phyloP scores from a whole-genome alignment of 2,113 vertebrate species.

The Sarotherodon lohbergeri region DNA sequence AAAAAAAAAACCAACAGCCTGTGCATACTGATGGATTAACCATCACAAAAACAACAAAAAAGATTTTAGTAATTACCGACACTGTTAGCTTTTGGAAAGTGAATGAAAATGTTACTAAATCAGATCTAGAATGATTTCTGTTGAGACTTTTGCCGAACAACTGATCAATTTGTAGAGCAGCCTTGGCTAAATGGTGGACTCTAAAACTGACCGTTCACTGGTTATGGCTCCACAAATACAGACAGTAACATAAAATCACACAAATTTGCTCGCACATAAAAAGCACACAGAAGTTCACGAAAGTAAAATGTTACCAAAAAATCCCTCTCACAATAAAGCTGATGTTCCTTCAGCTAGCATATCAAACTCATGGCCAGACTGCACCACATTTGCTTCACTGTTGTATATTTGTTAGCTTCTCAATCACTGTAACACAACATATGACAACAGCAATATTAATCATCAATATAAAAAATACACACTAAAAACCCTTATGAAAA shows the following conservation, averaged over 20 bases:
- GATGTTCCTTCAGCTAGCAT: background rate
- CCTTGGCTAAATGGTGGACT: background rate
- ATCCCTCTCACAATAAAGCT: rapidly evolving
- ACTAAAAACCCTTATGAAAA: background rate
- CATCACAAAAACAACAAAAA: background rate
- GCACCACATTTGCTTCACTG: background rate
- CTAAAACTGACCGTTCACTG: background rate
- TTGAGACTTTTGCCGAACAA: background rate
- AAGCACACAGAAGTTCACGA: background rate
- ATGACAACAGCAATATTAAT: background rate
- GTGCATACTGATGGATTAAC: background rate
- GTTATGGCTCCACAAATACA: background rate
- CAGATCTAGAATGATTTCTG: background rate
- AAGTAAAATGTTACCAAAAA: background rate
- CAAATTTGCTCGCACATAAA: background rate
- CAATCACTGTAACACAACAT: background rate
- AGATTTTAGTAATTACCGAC: background rate
- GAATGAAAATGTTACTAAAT: background rate
- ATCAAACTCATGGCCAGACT: background rate
- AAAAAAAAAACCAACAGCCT: background rate
- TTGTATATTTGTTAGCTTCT: background rate
- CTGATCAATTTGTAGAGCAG: rapidly evolving
- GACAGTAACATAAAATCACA: background rate
- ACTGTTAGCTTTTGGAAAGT: background rate
- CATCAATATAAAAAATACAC: background rate